Evolutionary conservation across 1,140 invertebrate genomes (phyloP), one percentile per base, ranked within the genome.

Genomic region (Macrotrachela quadricornifera): DNA sequence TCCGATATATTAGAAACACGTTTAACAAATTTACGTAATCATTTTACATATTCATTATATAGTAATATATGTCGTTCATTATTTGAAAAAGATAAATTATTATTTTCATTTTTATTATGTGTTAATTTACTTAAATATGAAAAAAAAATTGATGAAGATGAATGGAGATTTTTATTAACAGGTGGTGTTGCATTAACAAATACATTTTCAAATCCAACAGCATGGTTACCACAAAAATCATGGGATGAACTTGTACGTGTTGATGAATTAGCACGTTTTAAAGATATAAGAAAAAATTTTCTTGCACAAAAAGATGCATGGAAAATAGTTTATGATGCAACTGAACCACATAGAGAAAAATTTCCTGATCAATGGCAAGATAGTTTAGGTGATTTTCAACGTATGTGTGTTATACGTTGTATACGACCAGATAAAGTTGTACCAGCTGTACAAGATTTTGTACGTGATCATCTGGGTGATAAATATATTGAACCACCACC

Each of bases 51-150:
- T 57, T 66, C 64, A 53, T 66, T 68, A 49, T 70, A 70, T 57
- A 64, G 62, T 21, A 70, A 71, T 54, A 64, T 70, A 0, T 70
- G 68, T 57, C 60, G 68, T 36, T 70, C 67, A 1, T 49, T 71
- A 48, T 71, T 71, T 63, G 69, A 71, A 57, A 71, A 70, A 51
- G 67, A 71, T 57, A 71, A 71, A 51, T 59, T 71, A 11, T 62
- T 71, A 14, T 71, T 70, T 57, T 70, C 69, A 15, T 71, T 71
- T 57, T 56, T 71, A n/a, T 57, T 70, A 16, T 68, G 65, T 57
- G 63, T 66, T 51, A 62, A 65, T 13, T 15, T 49, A n/a, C 12
- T 48, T 45, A 53, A 64, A 65, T 66, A 59, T 57, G 64, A 61
- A 40, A 62, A 63, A 30, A 54, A 60, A 36, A 57, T 71, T 17